Percentiles rank a stretch among this genome's conserved stretches.
Conservation (phyloP, 2,113 vertebrate species). For the Arvicanthis niloticus region DNA sequence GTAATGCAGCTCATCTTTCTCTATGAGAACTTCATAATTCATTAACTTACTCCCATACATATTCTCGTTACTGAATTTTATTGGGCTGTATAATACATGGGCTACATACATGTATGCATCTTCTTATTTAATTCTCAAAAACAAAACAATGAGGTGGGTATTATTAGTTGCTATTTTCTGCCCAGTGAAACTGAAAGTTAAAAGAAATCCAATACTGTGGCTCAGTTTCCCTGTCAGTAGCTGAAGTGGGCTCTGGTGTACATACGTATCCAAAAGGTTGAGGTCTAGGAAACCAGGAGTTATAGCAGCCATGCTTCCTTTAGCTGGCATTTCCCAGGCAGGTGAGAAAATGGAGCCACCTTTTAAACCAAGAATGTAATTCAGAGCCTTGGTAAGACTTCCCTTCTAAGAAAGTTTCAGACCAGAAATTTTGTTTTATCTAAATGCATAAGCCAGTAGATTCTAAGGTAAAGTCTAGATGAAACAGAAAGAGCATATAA, state of each 20-base stretch:
- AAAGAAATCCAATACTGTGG: not conserved
- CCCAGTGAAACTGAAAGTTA: not conserved
- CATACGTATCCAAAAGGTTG: not conserved
- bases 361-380: not conserved
- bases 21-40: not conserved
- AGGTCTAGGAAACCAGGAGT: not conserved
- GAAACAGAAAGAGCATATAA: not conserved
- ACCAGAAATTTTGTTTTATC: not conserved
- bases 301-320: not conserved
- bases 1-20: slow-evolving; percentile 1
- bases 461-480: not conserved
- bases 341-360: not conserved
- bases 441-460: not conserved
- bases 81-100: not conserved
- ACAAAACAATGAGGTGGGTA: not conserved
- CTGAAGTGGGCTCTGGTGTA: not conserved
- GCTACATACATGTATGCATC: accelerated
- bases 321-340: not conserved
- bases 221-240: not conserved
- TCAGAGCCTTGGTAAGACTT: not conserved
- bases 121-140: slow-evolving; percentile 33
- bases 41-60: not conserved
- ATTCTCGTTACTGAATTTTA: not conserved
- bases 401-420: slow-evolving; percentile 5
- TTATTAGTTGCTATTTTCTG: not conserved